Evolutionary conservation across 2,797 vertebrate genomes (phyloP).

Genomic region (Neopelma chrysocephalum): DNA sequence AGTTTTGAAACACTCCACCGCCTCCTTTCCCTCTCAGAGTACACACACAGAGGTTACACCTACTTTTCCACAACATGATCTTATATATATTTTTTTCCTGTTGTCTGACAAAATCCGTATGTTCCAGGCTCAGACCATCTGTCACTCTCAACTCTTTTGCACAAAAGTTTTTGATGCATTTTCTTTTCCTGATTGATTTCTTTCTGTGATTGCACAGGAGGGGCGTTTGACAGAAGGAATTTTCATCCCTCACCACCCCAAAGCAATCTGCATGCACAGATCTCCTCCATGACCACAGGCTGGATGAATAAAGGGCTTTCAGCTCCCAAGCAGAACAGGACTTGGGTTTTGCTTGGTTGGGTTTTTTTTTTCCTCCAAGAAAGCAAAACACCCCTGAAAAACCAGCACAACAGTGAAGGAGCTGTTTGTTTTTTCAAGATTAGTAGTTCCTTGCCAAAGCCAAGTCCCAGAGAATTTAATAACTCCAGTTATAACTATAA

Average conservation of each 20-base stretch:
- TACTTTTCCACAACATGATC: constrained; percentile 33
- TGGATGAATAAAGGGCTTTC: background rate
- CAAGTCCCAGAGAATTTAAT: background rate
- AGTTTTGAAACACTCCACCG: constrained; percentile 1
- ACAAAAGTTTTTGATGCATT: constrained; percentile 23
- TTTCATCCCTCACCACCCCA: constrained; percentile 8
- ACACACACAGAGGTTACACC: background rate
- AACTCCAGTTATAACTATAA: background rate
- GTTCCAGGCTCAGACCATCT: constrained; percentile 46
- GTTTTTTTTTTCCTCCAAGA: accelerated
- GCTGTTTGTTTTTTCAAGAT: background rate
- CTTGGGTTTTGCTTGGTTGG: background rate
- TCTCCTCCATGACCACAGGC: background rate
- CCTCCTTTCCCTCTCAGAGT: background rate
- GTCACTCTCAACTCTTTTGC: background rate
- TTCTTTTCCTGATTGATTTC: constrained; percentile 27
- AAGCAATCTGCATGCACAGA: background rate
- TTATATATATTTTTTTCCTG: constrained; percentile 9
- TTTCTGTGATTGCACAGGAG: background rate
- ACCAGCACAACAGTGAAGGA: background rate
- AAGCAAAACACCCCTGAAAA: background rate
- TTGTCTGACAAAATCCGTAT: constrained; percentile 65
- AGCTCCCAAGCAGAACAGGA: background rate
- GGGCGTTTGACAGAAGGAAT: constrained; percentile 17
- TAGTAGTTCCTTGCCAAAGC: background rate